Base-by-base conservation (phyloP, 2,113 vertebrate species). In the Platysternon megacephalum region DNA sequence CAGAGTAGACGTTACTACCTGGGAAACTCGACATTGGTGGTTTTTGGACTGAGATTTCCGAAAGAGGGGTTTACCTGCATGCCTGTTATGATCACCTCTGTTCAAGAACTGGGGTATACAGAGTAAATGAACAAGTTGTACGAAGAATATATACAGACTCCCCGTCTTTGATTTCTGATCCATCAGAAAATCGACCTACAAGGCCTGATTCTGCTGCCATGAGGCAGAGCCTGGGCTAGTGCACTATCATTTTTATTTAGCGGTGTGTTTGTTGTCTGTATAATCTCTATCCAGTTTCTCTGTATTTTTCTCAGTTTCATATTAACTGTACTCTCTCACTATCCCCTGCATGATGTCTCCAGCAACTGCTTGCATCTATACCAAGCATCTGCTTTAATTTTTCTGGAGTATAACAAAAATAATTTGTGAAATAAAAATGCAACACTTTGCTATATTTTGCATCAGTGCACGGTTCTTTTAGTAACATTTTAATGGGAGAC, bases 341-440 rank as follows among this genome's bases (percentile, higher is more conserved):
- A 44, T 6, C 39, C 56, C 72, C 22, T 39, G 72, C 11, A 44
- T 35, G 89, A 93, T 88, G 0, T 0, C 26, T 65, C 61, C 21
- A 81, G 19, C 56, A 83, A 19, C 72, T 82, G 55, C 42, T 91
- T 88, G 61, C 3, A 39, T 74, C 87, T 81, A 17, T 86, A 79
- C 48, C 51, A 82, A 82, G 84, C 61, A n/a, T 65, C 52, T 74
- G 19, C 53, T 93, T 85, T 85, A 87, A 91, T 93, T 94, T 91
- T 79, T 79, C 21, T 55, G 17, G n/a, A 55, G 84, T 93, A 58
- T 85, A 84, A 74, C 4, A 85, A 53, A 79, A 46, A 65, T 12
- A 53, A 10, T 56, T 86, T 4, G 56, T 51, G 10, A 68, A 81
- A 9, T 90, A 65, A 78, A 65, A n/a, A 5, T 2, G 3, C 32